A percentile compares a stretch with the other conserved stretches of the same genome.
Evolutionary conservation across 1,140 invertebrate species (phyloP).

Genomic region (roundworm (Caenorhabditis elegans)): DNA sequence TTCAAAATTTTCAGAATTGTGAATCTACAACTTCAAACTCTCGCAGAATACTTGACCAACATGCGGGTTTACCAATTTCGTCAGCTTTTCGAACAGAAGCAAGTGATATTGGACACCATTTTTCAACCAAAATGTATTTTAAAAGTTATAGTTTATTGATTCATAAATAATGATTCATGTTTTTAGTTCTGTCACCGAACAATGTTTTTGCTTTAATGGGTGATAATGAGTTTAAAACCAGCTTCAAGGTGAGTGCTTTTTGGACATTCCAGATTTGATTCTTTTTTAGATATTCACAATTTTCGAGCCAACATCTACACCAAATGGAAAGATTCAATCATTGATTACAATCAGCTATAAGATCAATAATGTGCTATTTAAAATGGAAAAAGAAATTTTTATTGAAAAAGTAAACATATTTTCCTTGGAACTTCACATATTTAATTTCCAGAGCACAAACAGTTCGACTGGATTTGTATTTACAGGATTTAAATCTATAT

Average conservation of each 20-base stretch:
- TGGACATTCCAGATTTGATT: too few relatives aligned
- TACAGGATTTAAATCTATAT: background rate
- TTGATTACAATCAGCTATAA: background rate
- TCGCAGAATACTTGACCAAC: background rate
- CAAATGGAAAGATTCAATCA: background rate
- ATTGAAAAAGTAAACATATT: background rate
- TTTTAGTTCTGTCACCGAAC: background rate
- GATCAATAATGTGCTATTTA: background rate
- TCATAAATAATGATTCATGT: background rate
- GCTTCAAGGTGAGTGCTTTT: background rate
- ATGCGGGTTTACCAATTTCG: background rate
- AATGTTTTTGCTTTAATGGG: slow-evolving; percentile 2
- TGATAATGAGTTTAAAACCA: background rate
- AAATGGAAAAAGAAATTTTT: background rate
- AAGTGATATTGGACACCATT: background rate
- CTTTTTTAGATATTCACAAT: background rate
- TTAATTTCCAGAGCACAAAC: background rate
- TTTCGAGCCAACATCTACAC: background rate
- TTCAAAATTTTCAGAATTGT: background rate
- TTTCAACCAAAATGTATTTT: background rate
- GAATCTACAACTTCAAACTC: background rate
- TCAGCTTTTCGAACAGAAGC: background rate
- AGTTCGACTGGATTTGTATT: background rate
- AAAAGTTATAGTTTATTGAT: background rate
- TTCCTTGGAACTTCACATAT: too few relatives aligned